Percentiles rank a stretch among this genome's conserved stretches.
Conservation (phyloP, 2,888 invertebrate genomes). For the Ephialtes manifestator region DNA sequence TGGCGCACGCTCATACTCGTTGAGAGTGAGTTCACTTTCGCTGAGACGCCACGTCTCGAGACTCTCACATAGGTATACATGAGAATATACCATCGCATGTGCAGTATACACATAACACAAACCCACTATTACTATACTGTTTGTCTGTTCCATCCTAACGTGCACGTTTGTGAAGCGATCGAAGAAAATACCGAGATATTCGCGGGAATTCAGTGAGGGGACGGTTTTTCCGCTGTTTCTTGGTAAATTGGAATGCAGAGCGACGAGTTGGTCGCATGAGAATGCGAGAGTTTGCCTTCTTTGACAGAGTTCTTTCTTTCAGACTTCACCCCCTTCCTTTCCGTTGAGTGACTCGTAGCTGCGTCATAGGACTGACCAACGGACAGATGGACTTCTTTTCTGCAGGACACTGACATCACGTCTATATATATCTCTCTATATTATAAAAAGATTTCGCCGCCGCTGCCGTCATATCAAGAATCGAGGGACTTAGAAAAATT, state of each 20-base stretch:
- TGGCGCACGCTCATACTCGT: slow-evolving; percentile 25
- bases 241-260: slow-evolving; percentile 58
- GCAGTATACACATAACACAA: neutral
- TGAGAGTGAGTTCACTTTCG: slow-evolving; percentile 63
- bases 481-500: too few species aligned
- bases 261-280: slow-evolving; percentile 30
- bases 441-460: too few species aligned
- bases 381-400: slow-evolving; percentile 29
- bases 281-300: slow-evolving; percentile 35
- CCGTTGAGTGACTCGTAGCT: slow-evolving; percentile 58
- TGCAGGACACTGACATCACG: slow-evolving; percentile 3
- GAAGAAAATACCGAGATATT: slow-evolving; percentile 55
- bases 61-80: slow-evolving; percentile 37
- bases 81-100: slow-evolving; percentile 25
- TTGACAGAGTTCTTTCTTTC: neutral
- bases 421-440: too few species aligned
- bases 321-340: neutral
- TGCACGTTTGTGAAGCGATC: slow-evolving; percentile 43
- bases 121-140: slow-evolving; percentile 4
- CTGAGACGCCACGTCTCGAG: slow-evolving; percentile 31
- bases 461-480: too few species aligned
- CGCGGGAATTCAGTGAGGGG: slow-evolving; percentile 36
- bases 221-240: slow-evolving; percentile 38
- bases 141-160: slow-evolving; percentile 29
- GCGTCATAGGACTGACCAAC: slow-evolving; percentile 30